Base-by-base conservation (phyloP, 2,888 invertebrate species). In the Phaonia tiefii region DNA sequence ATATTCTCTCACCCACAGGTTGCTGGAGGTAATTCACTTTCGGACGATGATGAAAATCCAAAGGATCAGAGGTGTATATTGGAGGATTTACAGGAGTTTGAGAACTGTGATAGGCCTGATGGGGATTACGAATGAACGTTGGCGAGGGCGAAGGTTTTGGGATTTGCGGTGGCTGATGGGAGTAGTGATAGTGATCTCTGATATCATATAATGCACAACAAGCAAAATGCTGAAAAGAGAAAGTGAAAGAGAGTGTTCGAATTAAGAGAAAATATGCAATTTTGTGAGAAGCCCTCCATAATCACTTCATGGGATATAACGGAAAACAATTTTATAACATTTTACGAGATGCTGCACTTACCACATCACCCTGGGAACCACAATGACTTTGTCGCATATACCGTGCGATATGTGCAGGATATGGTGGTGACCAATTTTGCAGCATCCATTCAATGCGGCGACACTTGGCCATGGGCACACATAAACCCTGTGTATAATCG, bases 401-500 rank as follows among this genome's bases (percentile, higher is more conserved):
- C 3, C 73, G 49, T 0, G 67, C 3, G 7, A 78, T 51, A 17
- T 67, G 75, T 4, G 72, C n/a, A 0, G 83, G 79, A 22, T 75
- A 75, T 1, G 80, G 75, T 15, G 8, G 65, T 4, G 65, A 66
- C 8, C 76, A 63, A 11, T 49, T 54, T 7, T 37, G 11, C 5
- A 84, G 8, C 37, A 83, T 13, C 31, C 81, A 49, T 3, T 73
- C 71, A n/a, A 83, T 79, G 8, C 60, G 66, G 15, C 60, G 49
- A 46, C 83, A 84, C 17, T 65, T 58, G 22, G 60, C 44, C 1
- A 75, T 46, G 0, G 82, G 80, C 0, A 84, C 80, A 65, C 83
- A 84, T 17, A 54, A 46, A n/a, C 83, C 83, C 0, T 63, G 42
- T 13, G 49, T 46, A 13, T 73, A 42, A 10, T 70, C 66, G 0